Evolutionary conservation across 1,140 invertebrate species (phyloP), one percentile per base, ranked within the genome.

Genomic region (Ephestia elutella): DNA sequence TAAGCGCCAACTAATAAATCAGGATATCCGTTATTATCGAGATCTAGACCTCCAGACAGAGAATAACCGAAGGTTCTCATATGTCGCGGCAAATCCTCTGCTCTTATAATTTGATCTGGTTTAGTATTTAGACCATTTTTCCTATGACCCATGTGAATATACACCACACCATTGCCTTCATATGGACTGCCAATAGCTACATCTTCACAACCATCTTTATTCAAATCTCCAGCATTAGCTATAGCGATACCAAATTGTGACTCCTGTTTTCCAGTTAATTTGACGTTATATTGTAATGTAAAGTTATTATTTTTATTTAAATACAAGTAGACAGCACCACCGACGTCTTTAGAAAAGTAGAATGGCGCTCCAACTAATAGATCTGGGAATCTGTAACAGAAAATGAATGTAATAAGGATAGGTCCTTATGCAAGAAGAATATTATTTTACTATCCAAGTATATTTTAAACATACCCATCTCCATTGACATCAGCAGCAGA

Each of bases 101-200:
- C 90, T 56, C 66, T 77, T 20, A 91, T 91, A 2, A 86, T 66
- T 88, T 97, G 96, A 49, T 95, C 93, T 1, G 94, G 94, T 80
- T 93, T 92, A 5, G 81, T 79, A 50, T 93, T 92, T 0, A 97
- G 88, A 0, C 96, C 96, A 66, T 92, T 90, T 50, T 90, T 91
- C 62, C 81, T 85, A 21, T 93, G 93, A 7, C 96, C 96, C 60
- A 97, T 87, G 87, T 94, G 97, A 68, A 98, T 95, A 75, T 97
- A 98, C 49, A 98, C 93, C 2, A 93, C 94, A 15, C 95, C 95
- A 66, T 92, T 90, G 1, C 91, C 93, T 85, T 97, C 96, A 78
- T 97, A 98, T 0, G 97, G 97, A 19, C 97, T 96, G 15, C 97
- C 97, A 56, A 98, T 92, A 0, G 96, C 96, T 50, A 98, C 89